Evolutionary conservation across 2,113 vertebrate species (phyloP), one percentile per base, ranked within the genome.

Genomic region (Sphyrna mokarran): DNA sequence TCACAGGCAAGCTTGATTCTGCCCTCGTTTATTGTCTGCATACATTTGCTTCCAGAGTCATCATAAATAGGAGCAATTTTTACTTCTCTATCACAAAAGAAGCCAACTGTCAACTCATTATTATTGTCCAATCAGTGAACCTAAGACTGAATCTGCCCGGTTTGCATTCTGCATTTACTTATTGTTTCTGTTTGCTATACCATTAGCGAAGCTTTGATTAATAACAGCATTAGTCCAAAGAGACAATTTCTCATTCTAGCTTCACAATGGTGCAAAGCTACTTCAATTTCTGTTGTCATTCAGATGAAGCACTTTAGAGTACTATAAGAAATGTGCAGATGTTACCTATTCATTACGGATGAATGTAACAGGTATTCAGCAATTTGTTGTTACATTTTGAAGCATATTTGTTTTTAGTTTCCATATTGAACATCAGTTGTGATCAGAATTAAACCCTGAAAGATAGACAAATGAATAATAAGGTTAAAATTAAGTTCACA

Each of bases 371-470:
- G 69, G 1, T 29, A 8, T 33, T 54, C 87, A 29, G 43, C 40
- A 54, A 22, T 40, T 94, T 68, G 90, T 16, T 68, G 33, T 93
- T n/a, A 14, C 40, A 48, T 48, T 26, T 72, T 72, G 66, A 3
- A 23, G 93, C 33, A 54, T 76, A 33, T 33, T 95, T 23, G 93
- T 26, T 72, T 95, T 95, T 68, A 72, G 37, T 69, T 48, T 48
- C 23, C 26, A 54, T 95, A 95, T 33, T 76, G 23, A 29, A 95
- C 16, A 95, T 95, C 69, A 29, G 68, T 72, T 6, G 37, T 23
- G 29, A 95, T 7, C 37, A 95, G 23, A 29, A 95, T 70, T 72
- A 72, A 72, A 76, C 69, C 68, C 94, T 95, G 89, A 72, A 95
- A 95, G 13, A 70, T 9, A 70, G 70, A 95, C 68, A 72, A 40